A percentile compares a stretch with the other conserved stretches of the same genome.
Evolutionary conservation across 2,113 vertebrate species (phyloP).

Genomic region (Theristicus caerulescens): DNA sequence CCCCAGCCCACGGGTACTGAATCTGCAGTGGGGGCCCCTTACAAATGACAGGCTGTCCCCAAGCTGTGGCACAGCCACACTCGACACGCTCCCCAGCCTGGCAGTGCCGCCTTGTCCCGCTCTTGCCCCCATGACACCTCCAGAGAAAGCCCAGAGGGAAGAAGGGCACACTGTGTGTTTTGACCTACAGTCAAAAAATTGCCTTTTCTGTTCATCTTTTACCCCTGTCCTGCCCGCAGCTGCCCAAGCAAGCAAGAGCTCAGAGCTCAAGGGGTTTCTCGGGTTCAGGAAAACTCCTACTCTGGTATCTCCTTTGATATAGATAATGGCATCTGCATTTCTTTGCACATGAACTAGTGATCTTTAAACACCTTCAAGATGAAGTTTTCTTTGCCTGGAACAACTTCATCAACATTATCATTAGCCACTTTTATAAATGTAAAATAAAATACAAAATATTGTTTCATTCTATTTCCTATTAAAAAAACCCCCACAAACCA

Average conservation of each 20-base stretch:
- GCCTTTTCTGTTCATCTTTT: neutral
- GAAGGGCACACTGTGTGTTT: rapidly evolving
- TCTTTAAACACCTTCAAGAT: neutral
- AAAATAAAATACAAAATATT: neutral
- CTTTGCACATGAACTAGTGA: neutral
- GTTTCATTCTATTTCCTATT: neutral
- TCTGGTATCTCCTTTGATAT: neutral
- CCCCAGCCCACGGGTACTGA: rapidly evolving
- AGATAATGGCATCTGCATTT: neutral
- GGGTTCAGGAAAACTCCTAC: neutral
- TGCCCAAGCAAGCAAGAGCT: neutral
- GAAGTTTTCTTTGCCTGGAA: neutral
- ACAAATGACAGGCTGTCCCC: rapidly evolving
- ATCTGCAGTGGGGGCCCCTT: rapidly evolving
- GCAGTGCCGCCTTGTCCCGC: too few species aligned
- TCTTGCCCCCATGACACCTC: neutral
- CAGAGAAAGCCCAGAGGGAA: neutral
- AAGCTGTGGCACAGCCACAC: neutral
- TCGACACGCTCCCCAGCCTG: rapidly evolving
- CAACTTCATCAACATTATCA: neutral
- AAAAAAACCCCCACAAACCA: neutral
- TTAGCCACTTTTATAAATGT: neutral
- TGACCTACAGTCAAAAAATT: neutral
- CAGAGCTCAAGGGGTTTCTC: neutral
- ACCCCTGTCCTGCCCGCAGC: neutral